phyloP scores from a whole-genome alignment of 2,797 vertebrate genomes.

The Neostethus bicornis region DNA sequence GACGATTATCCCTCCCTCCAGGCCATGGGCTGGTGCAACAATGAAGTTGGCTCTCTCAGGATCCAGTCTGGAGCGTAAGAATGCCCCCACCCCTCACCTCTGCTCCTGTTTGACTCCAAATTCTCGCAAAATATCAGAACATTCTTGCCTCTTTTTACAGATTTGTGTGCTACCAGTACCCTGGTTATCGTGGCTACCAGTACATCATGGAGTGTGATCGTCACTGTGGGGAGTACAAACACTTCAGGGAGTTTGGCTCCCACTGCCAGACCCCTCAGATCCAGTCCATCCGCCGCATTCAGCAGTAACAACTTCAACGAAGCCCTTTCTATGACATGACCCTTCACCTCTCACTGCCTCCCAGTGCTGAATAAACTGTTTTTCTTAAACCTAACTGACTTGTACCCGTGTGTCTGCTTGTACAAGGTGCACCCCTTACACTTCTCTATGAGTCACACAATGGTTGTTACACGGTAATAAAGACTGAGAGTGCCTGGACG shows the following conservation, averaged over 20 bases:
- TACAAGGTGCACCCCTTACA: slow-evolving; percentile 6
- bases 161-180: slow-evolving; percentile 94
- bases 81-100: neutral
- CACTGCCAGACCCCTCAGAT: slow-evolving; percentile 93
- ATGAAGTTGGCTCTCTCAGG: slow-evolving; percentile 89
- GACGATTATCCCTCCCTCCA: slow-evolving; percentile 90
- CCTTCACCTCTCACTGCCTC: slow-evolving; percentile 55
- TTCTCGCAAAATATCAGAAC: slow-evolving; percentile 13
- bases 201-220: slow-evolving; percentile 93
- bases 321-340: slow-evolving; percentile 36
- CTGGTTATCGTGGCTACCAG: slow-evolving; percentile 93
- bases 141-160: slow-evolving; percentile 67
- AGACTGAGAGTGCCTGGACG: neutral
- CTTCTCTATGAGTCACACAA: neutral
- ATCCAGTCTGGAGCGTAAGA: slow-evolving; percentile 92
- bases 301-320: slow-evolving; percentile 82
- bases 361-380: slow-evolving; percentile 82
- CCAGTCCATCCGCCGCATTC: slow-evolving; percentile 93
- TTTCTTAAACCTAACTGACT: slow-evolving; percentile 79
- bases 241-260: slow-evolving; percentile 91
- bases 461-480: slow-evolving; percentile 17
- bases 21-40: slow-evolving; percentile 93
- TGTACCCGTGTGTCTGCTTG: slow-evolving; percentile 56
- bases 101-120: neutral
- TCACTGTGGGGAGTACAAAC: slow-evolving; percentile 90